Percentiles rank a stretch among this genome's conserved stretches.
Evolutionary conservation across 2,888 invertebrate species (phyloP).

Genomic region (Germaria angustata): DNA sequence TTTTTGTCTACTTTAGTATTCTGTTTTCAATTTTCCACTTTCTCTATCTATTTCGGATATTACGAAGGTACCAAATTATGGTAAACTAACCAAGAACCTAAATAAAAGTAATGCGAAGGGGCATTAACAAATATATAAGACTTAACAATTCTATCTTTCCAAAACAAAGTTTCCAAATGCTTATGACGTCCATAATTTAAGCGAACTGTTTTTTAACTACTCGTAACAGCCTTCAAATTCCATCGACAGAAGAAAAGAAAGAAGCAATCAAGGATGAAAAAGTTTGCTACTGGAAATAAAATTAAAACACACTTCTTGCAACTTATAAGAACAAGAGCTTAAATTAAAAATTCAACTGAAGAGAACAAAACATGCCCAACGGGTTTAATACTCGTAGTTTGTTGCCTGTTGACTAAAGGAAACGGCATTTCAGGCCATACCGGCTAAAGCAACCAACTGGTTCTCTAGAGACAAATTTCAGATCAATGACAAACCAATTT

Average conservation of each 20-base stretch:
- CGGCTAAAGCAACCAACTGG: conserved; percentile 31
- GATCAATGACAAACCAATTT: conserved; percentile 59
- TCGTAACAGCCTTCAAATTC: not conserved
- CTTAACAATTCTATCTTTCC: too few species aligned
- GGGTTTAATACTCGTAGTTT: conserved; percentile 45
- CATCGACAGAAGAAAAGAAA: not conserved
- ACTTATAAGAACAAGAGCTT: conserved; percentile 16
- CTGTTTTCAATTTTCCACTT: too few species aligned
- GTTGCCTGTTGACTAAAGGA: conserved; percentile 19
- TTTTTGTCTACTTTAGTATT: too few species aligned
- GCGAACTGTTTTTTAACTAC: not conserved
- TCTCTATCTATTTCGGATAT: too few species aligned
- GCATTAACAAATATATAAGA: too few species aligned
- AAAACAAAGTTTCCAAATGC: too few species aligned
- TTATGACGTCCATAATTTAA: too few species aligned
- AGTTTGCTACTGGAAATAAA: conserved; percentile 52
- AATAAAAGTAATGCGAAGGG: too few species aligned
- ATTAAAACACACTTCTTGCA: conserved; percentile 35
- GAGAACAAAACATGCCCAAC: conserved; percentile 51
- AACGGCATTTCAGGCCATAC: conserved; percentile 12
- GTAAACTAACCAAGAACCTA: too few species aligned
- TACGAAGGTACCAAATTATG: too few species aligned
- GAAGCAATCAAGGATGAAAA: conserved; percentile 22
- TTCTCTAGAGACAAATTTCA: conserved; percentile 54
- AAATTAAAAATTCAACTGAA: conserved; percentile 44